A percentile compares a stretch with the other conserved stretches of the same genome.
Conservation (phyloP, 2,797 vertebrate genomes). For the Channa striata region DNA sequence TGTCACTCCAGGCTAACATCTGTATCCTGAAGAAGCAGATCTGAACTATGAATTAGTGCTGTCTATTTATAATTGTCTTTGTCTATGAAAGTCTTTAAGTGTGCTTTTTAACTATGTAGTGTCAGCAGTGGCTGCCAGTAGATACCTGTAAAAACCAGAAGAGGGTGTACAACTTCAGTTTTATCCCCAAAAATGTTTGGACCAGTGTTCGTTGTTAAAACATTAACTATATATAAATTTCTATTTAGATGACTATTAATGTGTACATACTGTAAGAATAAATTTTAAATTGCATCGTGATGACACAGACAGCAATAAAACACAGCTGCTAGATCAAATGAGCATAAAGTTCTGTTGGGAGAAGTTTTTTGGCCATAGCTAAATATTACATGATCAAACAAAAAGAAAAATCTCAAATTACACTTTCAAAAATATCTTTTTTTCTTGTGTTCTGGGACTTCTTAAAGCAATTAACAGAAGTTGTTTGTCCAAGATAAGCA, state of each 20-base stretch:
- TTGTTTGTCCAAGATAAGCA: not conserved
- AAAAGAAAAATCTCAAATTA: not conserved
- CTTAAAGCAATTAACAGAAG: not conserved
- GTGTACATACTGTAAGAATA: not conserved
- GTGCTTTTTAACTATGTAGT: no score
- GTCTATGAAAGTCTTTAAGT: no score
- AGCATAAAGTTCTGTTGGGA: slow-evolving; percentile 8
- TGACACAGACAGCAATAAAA: not conserved
- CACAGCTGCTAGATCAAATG: not conserved
- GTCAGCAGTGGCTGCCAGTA: not conserved
- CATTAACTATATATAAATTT: no score
- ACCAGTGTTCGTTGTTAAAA: no score
- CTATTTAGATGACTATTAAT: no score
- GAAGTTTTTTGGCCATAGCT: not conserved
- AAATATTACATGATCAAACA: not conserved
- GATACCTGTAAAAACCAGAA: not conserved
- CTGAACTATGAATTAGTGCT: no score
- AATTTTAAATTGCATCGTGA: not conserved
- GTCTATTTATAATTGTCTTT: no score
- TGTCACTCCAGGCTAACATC: no score
- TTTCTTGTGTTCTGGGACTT: not conserved
- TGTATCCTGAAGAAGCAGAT: no score
- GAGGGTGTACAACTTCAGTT: not conserved
- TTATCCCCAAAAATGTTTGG: no score
- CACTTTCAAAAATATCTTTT: not conserved